Conservation (phyloP, 1,140 invertebrate genomes). For the Ridgeia piscesae region DNA sequence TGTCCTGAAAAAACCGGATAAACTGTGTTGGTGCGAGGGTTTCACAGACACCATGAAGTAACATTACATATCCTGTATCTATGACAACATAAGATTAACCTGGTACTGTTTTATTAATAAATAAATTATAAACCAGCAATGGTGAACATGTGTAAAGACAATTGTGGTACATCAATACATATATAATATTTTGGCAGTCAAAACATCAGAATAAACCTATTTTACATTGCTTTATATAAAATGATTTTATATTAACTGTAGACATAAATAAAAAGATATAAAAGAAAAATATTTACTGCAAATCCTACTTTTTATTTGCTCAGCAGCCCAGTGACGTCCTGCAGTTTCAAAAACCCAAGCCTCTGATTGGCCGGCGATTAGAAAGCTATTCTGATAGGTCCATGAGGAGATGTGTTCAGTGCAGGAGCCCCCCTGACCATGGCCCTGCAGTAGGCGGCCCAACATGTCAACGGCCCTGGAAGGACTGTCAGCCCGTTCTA, state of each 20-base stretch:
- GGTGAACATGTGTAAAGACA: too few relatives aligned
- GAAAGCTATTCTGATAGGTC: constrained; percentile 70
- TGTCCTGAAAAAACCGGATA: too few relatives aligned
- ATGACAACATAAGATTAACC: too few relatives aligned
- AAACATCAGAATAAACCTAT: too few relatives aligned
- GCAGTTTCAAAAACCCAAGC: constrained; percentile 76
- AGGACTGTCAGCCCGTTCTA: constrained; percentile 68
- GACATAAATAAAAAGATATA: neutral
- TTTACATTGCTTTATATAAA: too few relatives aligned
- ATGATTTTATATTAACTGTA: neutral
- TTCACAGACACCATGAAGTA: too few relatives aligned
- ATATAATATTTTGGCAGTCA: neutral
- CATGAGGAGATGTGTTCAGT: constrained; percentile 48
- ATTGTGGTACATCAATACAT: too few relatives aligned
- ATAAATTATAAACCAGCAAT: too few relatives aligned
- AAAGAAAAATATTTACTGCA: neutral
- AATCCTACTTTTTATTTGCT: constrained; percentile 60
- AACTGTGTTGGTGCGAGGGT: too few relatives aligned
- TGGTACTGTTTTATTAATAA: too few relatives aligned
- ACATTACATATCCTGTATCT: too few relatives aligned
- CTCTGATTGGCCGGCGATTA: constrained; percentile 66
- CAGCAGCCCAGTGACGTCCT: constrained; percentile 73
- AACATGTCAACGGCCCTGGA: constrained; percentile 68
- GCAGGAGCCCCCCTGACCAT: constrained; percentile 73
- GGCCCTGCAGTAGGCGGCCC: constrained; percentile 65